A percentile compares a stretch with the other conserved stretches of the same genome.
Conservation (phyloP, 2,888 invertebrate genomes). For the Cacoxenus indagator region DNA sequence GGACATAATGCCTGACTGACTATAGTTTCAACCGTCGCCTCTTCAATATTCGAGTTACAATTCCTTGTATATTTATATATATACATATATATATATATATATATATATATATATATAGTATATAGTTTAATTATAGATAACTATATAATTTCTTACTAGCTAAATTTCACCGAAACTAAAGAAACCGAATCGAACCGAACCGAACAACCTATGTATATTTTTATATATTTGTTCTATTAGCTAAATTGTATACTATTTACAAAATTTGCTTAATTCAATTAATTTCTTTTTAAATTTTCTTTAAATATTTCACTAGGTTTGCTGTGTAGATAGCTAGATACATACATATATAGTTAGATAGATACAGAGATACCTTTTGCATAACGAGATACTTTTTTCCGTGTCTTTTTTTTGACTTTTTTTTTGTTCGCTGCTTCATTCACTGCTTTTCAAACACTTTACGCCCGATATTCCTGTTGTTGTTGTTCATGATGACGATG, state of each 20-base stretch:
- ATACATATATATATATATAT: background rate
- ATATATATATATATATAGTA: constrained; percentile 2
- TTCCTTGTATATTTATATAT: constrained; percentile 1
- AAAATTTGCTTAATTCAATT: constrained; percentile 49
- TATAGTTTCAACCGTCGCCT: background rate
- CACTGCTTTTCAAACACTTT: constrained; percentile 21
- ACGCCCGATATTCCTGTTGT: constrained; percentile 31
- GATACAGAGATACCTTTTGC: background rate
- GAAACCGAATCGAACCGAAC: too few species aligned
- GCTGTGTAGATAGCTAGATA: background rate
- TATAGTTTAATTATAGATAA: background rate
- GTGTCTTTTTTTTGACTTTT: too few species aligned
- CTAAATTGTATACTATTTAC: constrained; percentile 46
- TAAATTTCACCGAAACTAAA: too few species aligned
- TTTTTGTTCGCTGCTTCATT: too few species aligned
- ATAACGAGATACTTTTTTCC: background rate
- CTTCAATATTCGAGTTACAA: constrained; percentile 14
- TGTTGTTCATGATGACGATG: background rate
- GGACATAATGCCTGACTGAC: background rate
- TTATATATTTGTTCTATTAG: constrained; percentile 11
- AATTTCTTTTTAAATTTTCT: constrained; percentile 31
- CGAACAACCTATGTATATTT: constrained; percentile 12
- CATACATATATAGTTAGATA: background rate
- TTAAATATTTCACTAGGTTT: constrained; percentile 43
- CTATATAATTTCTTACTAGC: constrained; percentile 4